A percentile compares a stretch with the other conserved stretches of the same genome.
These are phyloP conservation scores for Melipona beecheii DNA, from an alignment of 2,888 invertebrate species.

Conservation along the genomic window DNA sequence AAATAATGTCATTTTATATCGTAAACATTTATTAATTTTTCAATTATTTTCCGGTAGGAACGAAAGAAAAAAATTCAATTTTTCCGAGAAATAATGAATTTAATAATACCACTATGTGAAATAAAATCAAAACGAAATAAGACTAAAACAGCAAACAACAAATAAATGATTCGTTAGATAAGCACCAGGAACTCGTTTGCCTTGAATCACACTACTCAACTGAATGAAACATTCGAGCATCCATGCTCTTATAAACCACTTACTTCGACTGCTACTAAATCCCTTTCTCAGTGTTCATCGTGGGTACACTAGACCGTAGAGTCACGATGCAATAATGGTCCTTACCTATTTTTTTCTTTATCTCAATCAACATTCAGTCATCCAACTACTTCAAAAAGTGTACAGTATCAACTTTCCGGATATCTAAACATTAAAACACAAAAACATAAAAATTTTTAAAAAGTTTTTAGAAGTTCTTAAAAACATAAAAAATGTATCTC, in stretches of 20 bases:
- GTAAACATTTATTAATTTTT: neutral
- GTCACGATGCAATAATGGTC: neutral
- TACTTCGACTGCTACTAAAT: conserved; percentile 67
- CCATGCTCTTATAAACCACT: conserved; percentile 79
- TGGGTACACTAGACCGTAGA: neutral
- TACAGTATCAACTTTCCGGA: no score
- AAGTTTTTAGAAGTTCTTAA: no score
- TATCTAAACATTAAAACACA: no score
- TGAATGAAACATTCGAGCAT: conserved; percentile 76
- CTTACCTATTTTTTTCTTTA: no score
- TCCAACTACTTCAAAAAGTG: neutral
- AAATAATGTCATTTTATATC: neutral
- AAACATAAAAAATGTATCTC: no score
- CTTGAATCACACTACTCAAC: conserved; percentile 64
- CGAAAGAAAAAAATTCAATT: neutral
- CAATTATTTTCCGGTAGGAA: neutral
- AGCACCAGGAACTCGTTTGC: conserved; percentile 19
- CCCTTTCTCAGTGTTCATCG: conserved; percentile 62
- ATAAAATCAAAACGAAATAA: neutral
- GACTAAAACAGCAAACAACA: conserved; percentile 1
- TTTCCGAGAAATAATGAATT: neutral
- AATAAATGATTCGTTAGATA: neutral
- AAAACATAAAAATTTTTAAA: no score
- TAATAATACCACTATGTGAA: neutral
- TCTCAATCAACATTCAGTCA: no score